A percentile compares a stretch with the other conserved stretches of the same genome.
Evolutionary conservation across 2,797 vertebrate species (phyloP).

Genomic region (Mastacembelus armatus): DNA sequence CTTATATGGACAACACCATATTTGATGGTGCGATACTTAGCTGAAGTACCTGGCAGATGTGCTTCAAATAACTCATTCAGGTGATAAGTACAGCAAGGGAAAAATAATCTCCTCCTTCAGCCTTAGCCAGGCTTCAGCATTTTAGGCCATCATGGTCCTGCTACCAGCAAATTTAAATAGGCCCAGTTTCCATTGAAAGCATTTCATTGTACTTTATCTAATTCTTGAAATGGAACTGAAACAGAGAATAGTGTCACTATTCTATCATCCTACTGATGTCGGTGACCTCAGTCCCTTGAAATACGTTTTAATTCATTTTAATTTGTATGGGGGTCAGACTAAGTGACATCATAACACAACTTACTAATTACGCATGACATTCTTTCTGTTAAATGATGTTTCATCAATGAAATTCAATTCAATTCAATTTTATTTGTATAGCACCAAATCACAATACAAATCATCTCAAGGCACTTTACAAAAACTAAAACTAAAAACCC

Average conservation of each 20-base stretch:
- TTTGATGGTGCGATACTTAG: constrained; percentile 41
- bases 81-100: constrained; percentile 32
- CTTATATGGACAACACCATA: constrained; percentile 36
- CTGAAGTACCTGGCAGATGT: constrained; percentile 42
- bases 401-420: too few species aligned
- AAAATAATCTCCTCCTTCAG: constrained; percentile 13
- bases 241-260: not conserved
- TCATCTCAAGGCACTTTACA: too few species aligned
- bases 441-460: too few species aligned
- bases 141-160: not conserved
- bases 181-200: constrained; percentile 4
- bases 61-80: constrained; percentile 37
- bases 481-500: too few species aligned
- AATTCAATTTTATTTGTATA: too few species aligned
- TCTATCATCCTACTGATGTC: too few species aligned
- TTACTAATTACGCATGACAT: too few species aligned
- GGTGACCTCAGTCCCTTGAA: too few species aligned
- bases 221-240: constrained; percentile 11
- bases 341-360: too few species aligned
- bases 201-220: constrained; percentile 7
- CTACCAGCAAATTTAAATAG: constrained; percentile 7
- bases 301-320: too few species aligned
- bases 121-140: constrained; percentile 25
- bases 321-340: too few species aligned
- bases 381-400: too few species aligned